These are phyloP conservation scores for Gobio occitaniae DNA, from an alignment of 2,797 vertebrate species.

Conservation along the genomic window DNA sequence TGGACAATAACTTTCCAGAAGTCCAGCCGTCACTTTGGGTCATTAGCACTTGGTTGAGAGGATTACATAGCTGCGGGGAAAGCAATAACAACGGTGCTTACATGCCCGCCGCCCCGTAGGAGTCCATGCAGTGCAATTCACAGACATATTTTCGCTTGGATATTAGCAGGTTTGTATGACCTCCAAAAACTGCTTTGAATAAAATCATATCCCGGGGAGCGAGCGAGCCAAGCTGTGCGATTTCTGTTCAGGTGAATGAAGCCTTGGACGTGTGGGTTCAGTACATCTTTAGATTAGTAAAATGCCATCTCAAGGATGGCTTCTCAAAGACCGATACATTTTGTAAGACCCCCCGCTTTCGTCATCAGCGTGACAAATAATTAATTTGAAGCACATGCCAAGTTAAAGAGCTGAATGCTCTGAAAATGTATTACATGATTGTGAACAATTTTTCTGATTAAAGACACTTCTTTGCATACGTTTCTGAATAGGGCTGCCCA, in stretches of 20 bases:
- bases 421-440: conserved; percentile 29
- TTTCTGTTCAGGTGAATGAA: conserved; percentile 10
- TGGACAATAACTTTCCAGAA: conserved; percentile 38
- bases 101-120: conserved; percentile 3
- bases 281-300: neutral
- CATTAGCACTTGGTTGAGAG: conserved; percentile 51
- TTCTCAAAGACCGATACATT: neutral
- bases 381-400: conserved; percentile 11
- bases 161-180: conserved; percentile 22
- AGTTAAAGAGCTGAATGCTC: neutral
- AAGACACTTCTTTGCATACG: conserved; percentile 20
- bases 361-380: conserved; percentile 24
- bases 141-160: neutral
- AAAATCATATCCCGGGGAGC: conserved; percentile 13
- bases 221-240: neutral
- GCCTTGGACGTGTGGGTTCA: neutral
- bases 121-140: conserved; percentile 6
- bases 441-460: neutral
- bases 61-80: conserved; percentile 30
- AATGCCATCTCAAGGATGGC: conserved; percentile 1
- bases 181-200: conserved; percentile 13
- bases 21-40: conserved; percentile 36
- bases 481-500: neutral
- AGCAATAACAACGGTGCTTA: conserved; percentile 32
- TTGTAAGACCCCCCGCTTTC: neutral